phyloP scores from a whole-genome alignment of 2,113 vertebrate species.

The Notechis scutatus region DNA sequence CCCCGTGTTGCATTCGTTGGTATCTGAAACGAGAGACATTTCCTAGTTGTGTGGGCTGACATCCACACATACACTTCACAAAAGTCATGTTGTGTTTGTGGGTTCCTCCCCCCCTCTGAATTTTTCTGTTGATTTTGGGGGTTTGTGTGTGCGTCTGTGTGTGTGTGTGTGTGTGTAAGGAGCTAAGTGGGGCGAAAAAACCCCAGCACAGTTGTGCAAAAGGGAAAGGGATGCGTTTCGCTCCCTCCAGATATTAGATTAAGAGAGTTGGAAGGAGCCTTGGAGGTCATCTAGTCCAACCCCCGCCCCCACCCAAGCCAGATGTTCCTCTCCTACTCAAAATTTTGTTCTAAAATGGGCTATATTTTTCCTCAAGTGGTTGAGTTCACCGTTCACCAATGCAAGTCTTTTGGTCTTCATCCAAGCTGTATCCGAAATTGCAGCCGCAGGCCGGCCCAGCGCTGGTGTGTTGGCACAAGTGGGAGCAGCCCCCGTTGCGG shows the following conservation, averaged over 20 bases:
- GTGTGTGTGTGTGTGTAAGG: not conserved
- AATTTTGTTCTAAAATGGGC: not conserved
- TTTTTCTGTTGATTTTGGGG: not conserved
- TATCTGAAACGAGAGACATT: slow-evolving; percentile 66
- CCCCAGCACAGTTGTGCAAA: not conserved
- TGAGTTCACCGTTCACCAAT: slow-evolving; percentile 66
- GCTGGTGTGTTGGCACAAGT: slow-evolving; percentile 83
- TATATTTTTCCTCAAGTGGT: not conserved
- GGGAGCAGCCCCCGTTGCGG: slow-evolving; percentile 86
- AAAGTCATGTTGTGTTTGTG: no score
- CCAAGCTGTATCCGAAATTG: slow-evolving; percentile 79
- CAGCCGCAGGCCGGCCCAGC: slow-evolving; percentile 82
- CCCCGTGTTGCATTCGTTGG: slow-evolving; percentile 78
- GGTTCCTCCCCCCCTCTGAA: no score
- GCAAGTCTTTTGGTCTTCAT: slow-evolving; percentile 83
- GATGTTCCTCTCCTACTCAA: no score
- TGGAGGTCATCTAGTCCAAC: no score
- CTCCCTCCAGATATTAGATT: not conserved
- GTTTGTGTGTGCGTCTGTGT: no score
- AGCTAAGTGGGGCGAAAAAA: not conserved
- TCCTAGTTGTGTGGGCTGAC: not conserved
- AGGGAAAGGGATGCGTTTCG: rapidly evolving
- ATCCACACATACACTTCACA: no score
- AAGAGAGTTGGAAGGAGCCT: no score
- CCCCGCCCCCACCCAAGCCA: no score